Evolutionary conservation across 2,113 vertebrate genomes (phyloP), one percentile per base, ranked within the genome.

Genomic region (Syngnathoides biaculeatus): DNA sequence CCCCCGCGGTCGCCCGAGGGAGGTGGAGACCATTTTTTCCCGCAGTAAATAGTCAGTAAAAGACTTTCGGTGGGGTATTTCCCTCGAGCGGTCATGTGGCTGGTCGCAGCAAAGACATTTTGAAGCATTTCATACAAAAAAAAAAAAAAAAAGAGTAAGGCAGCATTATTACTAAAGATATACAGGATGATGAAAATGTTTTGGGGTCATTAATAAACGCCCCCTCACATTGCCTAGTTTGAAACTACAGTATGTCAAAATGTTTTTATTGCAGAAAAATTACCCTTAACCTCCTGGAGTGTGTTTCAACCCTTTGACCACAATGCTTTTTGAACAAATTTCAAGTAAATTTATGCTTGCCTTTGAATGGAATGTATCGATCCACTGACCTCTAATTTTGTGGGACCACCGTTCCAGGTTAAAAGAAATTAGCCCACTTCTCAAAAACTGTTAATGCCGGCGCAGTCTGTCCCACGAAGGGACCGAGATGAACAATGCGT

Each of bases 1-100:
- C 17, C 22, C 22, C 22, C 43, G 17, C 26, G 26, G 11, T 35
- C 8, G 17, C 43, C 63, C 38, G 26, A 67, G 38, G 9, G 24
- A 62, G 24, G 24, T 20, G 56, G 40, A 58, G 68, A 55, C 5
- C 55, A 67, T 48, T 72, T 64, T 64, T 43, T 19, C n/a, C n/a
- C 10, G 42, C 27, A 68, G 71, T 73, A 78, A 69, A 73, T 67
- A 78, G 67, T 24, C 15, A 43, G 63, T 65, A 68, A 57, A 15
- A 43, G 48, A 59, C 64, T 66, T 67, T 65, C 20, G 55, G 26
- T 26, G 22, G 58, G 48, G 58, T 42, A 24, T 26, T 62, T 42
- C 59, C 59, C 59, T 24, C 7, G 59, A 62, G 59, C 59, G n/a
- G 13, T 20, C 19, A 15, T 22, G n/a, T 8, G 59, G 39, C 59